Evolutionary conservation across 2,113 vertebrate species (phyloP), one percentile per base, ranked within the genome.

Genomic region (Cavia porcellus): DNA sequence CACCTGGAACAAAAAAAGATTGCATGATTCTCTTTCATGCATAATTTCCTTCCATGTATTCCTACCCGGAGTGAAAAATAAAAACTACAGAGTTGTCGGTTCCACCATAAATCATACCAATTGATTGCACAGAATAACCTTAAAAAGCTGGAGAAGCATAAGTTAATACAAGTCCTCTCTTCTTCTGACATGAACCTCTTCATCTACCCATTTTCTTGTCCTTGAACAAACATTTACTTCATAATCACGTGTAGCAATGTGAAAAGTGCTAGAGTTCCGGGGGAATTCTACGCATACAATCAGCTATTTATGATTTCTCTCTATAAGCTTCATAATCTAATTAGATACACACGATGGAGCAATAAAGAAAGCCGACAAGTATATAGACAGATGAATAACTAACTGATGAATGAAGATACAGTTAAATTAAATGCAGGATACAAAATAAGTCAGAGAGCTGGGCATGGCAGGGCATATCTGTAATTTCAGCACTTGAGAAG

Each of bases 221-320:
- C 32, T 0, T 2, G 55, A 80, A 57, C 45, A 30, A 70, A 74
- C 3, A 2, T 59, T 61, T n/a, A 28, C 70, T 35, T 30, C 20
- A 7, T 1, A 50, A 91, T 22, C 12, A 1, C 2, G 6, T 47
- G 4, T n/a, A 10, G 4, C 1, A 35, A 10, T 6, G 4, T 2
- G n/a, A 10, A 38, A 42, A 45, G 35, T 20, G 13, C 35, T 57
- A 20, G 14, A 1, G 15, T 79, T 79, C 9, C 5, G 13, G 28
- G 11, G 13, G 38, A 30, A 28, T 20, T 45, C 24, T 8, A 19
- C 1, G 50, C n/a, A 80, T 22, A 19, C 38, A 55, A 30, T 47
- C 5, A 14, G 24, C 42, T 77, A 0, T 38, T 52, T 3, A 5
- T 25, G 32, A 70, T 45, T 61, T 57, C 22, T 83, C 4, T 89